These are phyloP conservation scores for Numenius arquata DNA, from an alignment of 2,113 vertebrate genomes.

Conservation along the genomic window DNA sequence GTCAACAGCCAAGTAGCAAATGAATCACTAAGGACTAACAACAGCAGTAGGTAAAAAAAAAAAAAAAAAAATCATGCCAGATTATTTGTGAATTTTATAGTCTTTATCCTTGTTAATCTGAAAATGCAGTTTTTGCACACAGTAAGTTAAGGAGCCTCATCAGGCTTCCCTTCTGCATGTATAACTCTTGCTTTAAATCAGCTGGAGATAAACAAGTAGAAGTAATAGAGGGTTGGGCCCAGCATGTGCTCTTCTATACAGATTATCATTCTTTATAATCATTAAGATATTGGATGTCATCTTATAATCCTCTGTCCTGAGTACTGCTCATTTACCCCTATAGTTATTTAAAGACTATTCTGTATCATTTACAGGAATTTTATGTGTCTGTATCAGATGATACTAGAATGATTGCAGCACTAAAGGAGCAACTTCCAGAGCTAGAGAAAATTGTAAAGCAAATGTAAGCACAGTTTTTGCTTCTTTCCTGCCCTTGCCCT, in stretches of 20 bases:
- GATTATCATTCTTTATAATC: slow-evolving; percentile 27
- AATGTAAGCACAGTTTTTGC: slow-evolving; percentile 79
- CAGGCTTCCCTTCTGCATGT: slow-evolving; percentile 11
- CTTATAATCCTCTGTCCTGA: slow-evolving; percentile 15
- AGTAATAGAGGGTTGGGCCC: slow-evolving; percentile 10
- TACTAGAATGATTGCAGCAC: slow-evolving; percentile 80
- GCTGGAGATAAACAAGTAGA: slow-evolving; percentile 43
- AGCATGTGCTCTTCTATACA: slow-evolving; percentile 27
- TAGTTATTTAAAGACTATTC: slow-evolving; percentile 64
- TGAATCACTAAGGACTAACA: neutral
- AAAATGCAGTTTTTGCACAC: neutral
- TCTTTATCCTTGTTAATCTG: neutral
- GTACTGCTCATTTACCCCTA: neutral
- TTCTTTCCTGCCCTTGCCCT: neutral
- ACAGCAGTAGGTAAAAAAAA: neutral
- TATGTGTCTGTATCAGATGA: slow-evolving; percentile 90
- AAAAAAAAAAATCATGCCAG: accelerated
- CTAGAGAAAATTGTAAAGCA: slow-evolving; percentile 88
- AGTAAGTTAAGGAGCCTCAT: neutral
- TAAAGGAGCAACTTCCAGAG: slow-evolving; percentile 90
- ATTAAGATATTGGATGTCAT: neutral
- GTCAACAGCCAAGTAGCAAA: neutral
- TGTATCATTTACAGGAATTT: slow-evolving; percentile 86
- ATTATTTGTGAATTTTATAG: neutral
- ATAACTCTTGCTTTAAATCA: slow-evolving; percentile 23